Evolutionary conservation across 2,888 invertebrate genomes (phyloP), one percentile per base, ranked within the genome.

Genomic region (Heliconius ismenius): DNA sequence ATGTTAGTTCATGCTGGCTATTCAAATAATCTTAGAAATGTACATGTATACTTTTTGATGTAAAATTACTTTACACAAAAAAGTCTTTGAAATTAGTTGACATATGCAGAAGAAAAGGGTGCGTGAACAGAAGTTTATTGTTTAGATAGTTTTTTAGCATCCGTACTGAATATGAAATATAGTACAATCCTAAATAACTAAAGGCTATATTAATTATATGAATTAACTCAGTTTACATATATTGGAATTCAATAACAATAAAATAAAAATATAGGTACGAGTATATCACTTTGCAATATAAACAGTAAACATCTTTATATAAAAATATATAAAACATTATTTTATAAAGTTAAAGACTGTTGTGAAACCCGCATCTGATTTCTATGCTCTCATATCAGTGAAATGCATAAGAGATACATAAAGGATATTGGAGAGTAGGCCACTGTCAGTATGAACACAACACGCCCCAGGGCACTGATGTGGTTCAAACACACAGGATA

Each of bases 371-470:
- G 7, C 69, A 58, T 70, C 54, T 70, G 32, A 70, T 54, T 69
- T 69, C 54, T 70, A 70, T 70, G 32, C n/a, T 70, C 32, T 54
- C n/a, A 84, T 84, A 85, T 84, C 83, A 83, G 80, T 81, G 82
- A 85, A 84, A 83, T 86, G 82, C 82, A 84, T 84, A 81, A 83
- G 83, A 68, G 54, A 43, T 74, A 69, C 63, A 76, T 76, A 78
- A 76, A 76, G 69, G 76, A 73, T 78, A 74, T 78, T 78, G 86
- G 83, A 84, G 84, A 84, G 86, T 83, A 80, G 83, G 84, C 84
- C 83, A 83, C 81, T 82, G 81, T 84, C 86, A 86, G 83, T 83
- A 85, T 83, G 85, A 87, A 86, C 85, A 87, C 84, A 85, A 86
- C 86, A 84, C 84, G 84, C 83, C 87, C 86, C 83, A 81, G 81